phyloP scores from a whole-genome alignment of 1,140 invertebrate species.

The Caligus rogercresseyi region DNA sequence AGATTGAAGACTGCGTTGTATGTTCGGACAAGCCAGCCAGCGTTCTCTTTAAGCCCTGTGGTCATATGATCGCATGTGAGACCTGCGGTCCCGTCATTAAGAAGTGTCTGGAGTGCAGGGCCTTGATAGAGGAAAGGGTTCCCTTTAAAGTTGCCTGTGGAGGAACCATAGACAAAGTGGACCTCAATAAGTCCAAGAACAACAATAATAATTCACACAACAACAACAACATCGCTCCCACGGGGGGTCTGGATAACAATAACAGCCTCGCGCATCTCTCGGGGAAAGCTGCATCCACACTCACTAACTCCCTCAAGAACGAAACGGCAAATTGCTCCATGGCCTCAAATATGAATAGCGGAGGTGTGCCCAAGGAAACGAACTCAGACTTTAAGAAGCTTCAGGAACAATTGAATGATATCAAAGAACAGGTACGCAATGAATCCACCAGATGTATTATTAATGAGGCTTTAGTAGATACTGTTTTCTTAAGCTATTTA shows the following conservation, averaged over 20 bases:
- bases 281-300: neutral
- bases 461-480: no score
- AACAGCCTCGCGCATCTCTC: neutral
- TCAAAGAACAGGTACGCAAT: conserved; percentile 81
- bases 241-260: conserved; percentile 17
- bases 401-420: conserved; percentile 87
- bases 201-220: conserved; percentile 15
- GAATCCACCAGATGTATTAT: no score
- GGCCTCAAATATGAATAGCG: conserved; percentile 43
- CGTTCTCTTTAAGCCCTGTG: conserved; percentile 78
- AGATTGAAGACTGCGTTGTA: conserved; percentile 89
- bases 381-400: conserved; percentile 72
- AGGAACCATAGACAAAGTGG: conserved; percentile 22
- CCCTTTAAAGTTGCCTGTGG: conserved; percentile 27
- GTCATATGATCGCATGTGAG: conserved; percentile 85
- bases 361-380: conserved; percentile 48
- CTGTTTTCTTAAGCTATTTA: no score
- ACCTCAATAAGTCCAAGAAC: neutral
- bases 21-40: conserved; percentile 82
- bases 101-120: conserved; percentile 83
- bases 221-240: no score
- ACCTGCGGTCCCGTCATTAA: conserved; percentile 82
- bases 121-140: conserved; percentile 47
- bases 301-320: neutral
- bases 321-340: neutral